A percentile compares a stretch with the other conserved stretches of the same genome.
Evolutionary conservation across 2,888 invertebrate genomes (phyloP).

Genomic region (Xylophagus ater): DNA sequence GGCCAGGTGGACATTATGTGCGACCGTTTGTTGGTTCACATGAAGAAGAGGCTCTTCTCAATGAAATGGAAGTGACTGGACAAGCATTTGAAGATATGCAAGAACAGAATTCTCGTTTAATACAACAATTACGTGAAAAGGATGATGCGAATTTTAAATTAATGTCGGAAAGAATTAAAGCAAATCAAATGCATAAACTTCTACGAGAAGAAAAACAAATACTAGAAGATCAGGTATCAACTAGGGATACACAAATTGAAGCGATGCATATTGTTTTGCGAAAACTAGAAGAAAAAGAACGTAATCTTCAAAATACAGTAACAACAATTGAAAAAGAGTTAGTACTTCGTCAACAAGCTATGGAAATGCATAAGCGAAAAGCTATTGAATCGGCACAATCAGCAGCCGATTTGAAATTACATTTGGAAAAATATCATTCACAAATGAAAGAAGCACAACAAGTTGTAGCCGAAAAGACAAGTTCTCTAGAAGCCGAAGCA

Average conservation of each 20-base stretch:
- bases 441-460: conserved; percentile 97
- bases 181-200: conserved; percentile 89
- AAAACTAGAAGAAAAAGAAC: conserved; percentile 91
- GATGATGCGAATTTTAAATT: conserved; percentile 98
- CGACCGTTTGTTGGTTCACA: conserved; percentile 63
- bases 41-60: conserved; percentile 91
- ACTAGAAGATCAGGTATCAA: conserved; percentile 76
- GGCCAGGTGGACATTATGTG: conserved; percentile 46
- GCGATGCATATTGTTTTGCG: conserved; percentile 89
- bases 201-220: conserved; percentile 90
- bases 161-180: conserved; percentile 94
- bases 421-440: conserved; percentile 95
- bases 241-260: conserved; percentile 80
- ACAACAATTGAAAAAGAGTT: conserved; percentile 91
- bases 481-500: conserved; percentile 88
- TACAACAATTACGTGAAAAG: conserved; percentile 91
- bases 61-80: conserved; percentile 98
- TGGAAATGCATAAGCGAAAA: conserved; percentile 97
- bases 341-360: conserved; percentile 82
- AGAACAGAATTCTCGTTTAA: conserved; percentile 89
- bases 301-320: conserved; percentile 81
- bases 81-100: conserved; percentile 99
- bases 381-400: conserved; percentile 96
- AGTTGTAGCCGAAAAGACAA: conserved; percentile 93
- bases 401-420: conserved; percentile 91